phyloP scores from a whole-genome alignment of 2,113 vertebrate genomes.

The Erythrolamprus reginae region DNA sequence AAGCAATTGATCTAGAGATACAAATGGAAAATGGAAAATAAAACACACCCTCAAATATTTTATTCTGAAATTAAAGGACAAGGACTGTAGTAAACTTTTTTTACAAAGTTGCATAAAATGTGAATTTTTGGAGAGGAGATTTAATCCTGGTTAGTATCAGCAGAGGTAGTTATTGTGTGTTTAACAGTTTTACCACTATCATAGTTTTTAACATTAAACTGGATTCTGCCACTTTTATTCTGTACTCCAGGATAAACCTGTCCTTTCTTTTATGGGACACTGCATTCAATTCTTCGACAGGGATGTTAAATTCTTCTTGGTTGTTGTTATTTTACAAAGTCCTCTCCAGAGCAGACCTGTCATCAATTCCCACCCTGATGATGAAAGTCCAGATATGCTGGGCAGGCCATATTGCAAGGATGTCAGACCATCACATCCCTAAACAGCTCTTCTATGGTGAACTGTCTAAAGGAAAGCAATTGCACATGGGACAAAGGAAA shows the following conservation, averaged over 20 bases:
- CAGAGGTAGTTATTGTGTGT: background rate
- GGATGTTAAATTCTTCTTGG: background rate
- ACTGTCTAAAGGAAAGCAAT: too few relatives aligned
- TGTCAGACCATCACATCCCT: too few relatives aligned
- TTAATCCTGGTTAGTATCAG: background rate
- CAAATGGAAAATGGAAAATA: background rate
- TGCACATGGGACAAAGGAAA: too few relatives aligned
- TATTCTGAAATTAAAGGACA: background rate
- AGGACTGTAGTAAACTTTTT: background rate
- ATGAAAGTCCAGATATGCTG: too few relatives aligned
- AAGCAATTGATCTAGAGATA: background rate
- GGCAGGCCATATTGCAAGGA: too few relatives aligned
- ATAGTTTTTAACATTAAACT: background rate
- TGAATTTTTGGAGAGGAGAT: background rate
- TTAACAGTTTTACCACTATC: background rate
- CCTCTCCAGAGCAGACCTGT: too few relatives aligned
- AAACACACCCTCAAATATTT: background rate
- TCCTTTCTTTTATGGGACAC: background rate
- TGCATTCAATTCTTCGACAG: background rate
- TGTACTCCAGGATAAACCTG: background rate
- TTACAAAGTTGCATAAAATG: background rate
- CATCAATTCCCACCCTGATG: too few relatives aligned
- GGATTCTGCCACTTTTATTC: background rate
- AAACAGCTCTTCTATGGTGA: too few relatives aligned
- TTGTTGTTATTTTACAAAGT: background rate